These are phyloP conservation scores for Lycodopsis pacificus DNA, from an alignment of 2,797 vertebrate species.

Conservation along the genomic window DNA sequence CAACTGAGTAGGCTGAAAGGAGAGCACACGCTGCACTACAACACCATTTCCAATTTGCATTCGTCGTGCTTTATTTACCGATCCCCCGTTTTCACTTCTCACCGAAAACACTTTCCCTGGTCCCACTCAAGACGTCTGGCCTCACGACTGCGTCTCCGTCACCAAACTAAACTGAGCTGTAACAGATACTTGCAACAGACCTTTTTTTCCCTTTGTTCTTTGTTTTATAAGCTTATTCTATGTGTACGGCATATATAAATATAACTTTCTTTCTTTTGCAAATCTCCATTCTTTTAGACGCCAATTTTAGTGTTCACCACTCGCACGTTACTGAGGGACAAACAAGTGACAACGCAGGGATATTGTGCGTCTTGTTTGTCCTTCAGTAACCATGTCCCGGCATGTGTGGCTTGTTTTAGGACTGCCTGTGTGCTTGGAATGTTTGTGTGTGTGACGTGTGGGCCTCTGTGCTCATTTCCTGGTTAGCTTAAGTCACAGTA, in stretches of 20 bases:
- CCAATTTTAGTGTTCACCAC: not conserved
- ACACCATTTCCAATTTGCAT: constrained; percentile 23
- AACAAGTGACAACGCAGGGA: not conserved
- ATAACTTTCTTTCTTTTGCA: not conserved
- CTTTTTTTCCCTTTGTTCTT: not conserved
- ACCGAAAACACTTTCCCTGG: constrained; percentile 10
- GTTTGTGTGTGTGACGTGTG: not conserved
- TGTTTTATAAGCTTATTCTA: not conserved
- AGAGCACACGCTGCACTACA: not conserved
- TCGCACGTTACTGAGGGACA: not conserved
- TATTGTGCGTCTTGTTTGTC: not conserved
- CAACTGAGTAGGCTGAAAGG: not conserved
- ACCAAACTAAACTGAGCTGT: constrained; percentile 3
- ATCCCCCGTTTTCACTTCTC: constrained; percentile 2
- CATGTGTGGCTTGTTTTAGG: not conserved
- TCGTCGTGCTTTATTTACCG: constrained; percentile 26
- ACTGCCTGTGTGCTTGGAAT: not conserved
- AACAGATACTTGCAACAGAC: not conserved
- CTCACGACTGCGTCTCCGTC: not conserved
- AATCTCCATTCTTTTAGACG: not conserved
- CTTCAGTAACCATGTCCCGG: not conserved
- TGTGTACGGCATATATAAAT: not conserved
- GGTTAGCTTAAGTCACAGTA: too few relatives aligned
- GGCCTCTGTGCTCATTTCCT: not conserved
- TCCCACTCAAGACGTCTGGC: constrained; percentile 1